These are phyloP conservation scores for Typhlomys cinereus DNA, from an alignment of 2,113 vertebrate genomes.

Conservation along the genomic window DNA sequence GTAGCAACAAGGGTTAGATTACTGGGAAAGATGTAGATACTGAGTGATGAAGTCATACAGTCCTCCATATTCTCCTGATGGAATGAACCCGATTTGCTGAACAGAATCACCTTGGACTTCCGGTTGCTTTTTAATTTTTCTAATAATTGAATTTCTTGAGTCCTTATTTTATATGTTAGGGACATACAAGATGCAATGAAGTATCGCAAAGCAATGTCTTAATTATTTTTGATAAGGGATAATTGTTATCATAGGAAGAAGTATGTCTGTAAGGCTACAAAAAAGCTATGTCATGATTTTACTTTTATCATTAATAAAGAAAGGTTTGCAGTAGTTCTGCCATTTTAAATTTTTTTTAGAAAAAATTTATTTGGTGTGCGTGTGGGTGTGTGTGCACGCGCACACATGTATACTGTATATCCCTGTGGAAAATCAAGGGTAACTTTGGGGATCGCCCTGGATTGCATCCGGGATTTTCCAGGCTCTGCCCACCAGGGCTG, in stretches of 20 bases:
- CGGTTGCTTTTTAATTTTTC: neutral
- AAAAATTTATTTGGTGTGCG: too few species aligned
- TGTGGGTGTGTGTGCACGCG: too few species aligned
- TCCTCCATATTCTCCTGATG: neutral
- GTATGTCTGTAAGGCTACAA: neutral
- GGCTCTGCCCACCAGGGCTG: too few species aligned
- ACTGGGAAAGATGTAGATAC: neutral
- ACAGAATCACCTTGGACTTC: neutral
- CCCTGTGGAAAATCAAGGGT: too few species aligned
- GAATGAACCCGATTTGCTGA: neutral
- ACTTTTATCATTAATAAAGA: constrained; percentile 12
- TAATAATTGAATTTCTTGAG: neutral
- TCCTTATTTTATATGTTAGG: neutral
- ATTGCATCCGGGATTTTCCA: too few species aligned
- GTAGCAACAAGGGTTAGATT: neutral
- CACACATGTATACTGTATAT: too few species aligned
- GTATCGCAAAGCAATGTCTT: neutral
- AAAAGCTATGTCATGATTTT: neutral
- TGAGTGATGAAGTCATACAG: neutral
- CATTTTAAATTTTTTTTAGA: constrained; percentile 33
- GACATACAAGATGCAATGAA: neutral
- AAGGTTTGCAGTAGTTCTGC: neutral
- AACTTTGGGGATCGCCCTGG: neutral
- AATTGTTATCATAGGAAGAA: neutral
- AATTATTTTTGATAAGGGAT: neutral